These are phyloP conservation scores for Sarcophaga variegata DNA, from an alignment of 2,888 invertebrate genomes.

Conservation along the genomic window DNA sequence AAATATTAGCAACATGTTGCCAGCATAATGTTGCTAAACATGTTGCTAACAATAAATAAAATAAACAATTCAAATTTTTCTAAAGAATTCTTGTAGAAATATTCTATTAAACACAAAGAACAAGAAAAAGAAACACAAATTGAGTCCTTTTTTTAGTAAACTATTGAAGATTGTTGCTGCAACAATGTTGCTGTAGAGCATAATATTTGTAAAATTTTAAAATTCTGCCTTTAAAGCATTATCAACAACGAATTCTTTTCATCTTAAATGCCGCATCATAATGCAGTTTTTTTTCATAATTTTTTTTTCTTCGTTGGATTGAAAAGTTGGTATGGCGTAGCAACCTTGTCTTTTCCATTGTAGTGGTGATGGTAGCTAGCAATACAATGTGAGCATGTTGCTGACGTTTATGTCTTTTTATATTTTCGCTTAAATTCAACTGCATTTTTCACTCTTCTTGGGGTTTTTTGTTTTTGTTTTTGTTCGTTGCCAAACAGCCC, in stretches of 20 bases:
- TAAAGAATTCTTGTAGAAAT: too few species aligned
- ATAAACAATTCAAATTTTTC: too few species aligned
- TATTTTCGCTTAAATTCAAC: constrained; percentile 5
- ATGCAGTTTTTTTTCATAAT: background rate
- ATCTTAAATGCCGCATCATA: background rate
- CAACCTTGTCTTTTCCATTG: constrained; percentile 42
- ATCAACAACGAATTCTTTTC: background rate
- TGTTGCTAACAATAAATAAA: too few species aligned
- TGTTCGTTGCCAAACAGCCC: background rate
- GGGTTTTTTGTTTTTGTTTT: constrained; percentile 5
- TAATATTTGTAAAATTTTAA: background rate
- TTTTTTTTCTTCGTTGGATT: background rate
- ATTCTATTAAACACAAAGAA: too few species aligned
- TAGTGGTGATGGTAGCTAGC: background rate
- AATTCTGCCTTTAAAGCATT: background rate
- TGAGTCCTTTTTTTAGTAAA: too few species aligned
- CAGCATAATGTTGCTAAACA: too few species aligned
- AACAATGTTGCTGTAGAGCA: too few species aligned
- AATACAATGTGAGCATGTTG: constrained; percentile 12
- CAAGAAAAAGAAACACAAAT: too few species aligned
- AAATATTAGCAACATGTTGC: too few species aligned
- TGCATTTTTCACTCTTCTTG: constrained; percentile 28
- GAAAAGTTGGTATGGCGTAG: constrained; percentile 3
- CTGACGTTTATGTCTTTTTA: constrained; percentile 40
- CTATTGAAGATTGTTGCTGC: too few species aligned